These are phyloP conservation scores for Champsocephalus esox DNA, from an alignment of 2,797 vertebrate genomes.

Conservation along the genomic window DNA sequence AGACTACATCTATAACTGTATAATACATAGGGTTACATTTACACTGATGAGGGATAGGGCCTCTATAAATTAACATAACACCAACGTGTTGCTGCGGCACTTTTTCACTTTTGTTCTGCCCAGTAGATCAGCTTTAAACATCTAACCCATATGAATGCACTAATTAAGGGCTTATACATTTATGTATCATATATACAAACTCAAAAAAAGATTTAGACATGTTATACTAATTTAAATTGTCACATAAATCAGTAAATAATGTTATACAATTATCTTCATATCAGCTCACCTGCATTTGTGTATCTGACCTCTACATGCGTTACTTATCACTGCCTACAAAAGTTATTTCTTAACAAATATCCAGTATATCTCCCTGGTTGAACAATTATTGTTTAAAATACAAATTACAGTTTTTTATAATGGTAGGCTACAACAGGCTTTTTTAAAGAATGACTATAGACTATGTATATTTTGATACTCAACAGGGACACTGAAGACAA, in stretches of 20 bases:
- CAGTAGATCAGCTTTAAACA: neutral
- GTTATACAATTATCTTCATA: neutral
- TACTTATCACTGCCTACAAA: neutral
- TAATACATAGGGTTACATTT: neutral
- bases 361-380: neutral
- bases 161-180: constrained; percentile 1
- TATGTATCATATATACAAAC: constrained; percentile 14
- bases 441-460: neutral
- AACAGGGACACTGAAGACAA: neutral
- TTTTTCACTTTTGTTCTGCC: neutral
- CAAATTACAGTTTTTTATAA: neutral
- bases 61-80: constrained; percentile 26
- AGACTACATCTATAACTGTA: constrained; percentile 9
- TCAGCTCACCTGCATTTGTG: neutral
- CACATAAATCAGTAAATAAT: neutral
- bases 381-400: too few species aligned
- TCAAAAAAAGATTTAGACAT: constrained; percentile 7
- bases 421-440: neutral
- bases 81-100: constrained; percentile 7
- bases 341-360: neutral
- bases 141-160: neutral
- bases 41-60: neutral
- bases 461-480: neutral
- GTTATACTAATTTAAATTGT: constrained; percentile 4
- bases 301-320: neutral